Evolutionary conservation across 2,113 vertebrate species (phyloP).

Genomic region (Corythoichthys haematopterus): DNA sequence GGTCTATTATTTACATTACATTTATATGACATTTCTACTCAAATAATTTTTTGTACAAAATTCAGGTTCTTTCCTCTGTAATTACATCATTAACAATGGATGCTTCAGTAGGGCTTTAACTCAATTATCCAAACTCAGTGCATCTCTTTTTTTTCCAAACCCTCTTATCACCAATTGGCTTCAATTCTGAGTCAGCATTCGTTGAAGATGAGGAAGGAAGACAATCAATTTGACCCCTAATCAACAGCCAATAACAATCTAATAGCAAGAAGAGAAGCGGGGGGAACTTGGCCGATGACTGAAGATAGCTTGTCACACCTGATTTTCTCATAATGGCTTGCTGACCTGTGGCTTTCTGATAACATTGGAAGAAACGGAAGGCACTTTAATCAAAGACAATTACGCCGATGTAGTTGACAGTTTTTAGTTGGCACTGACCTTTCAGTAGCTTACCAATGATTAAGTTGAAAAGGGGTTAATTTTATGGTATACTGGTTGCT

Average conservation of each 20-base stretch:
- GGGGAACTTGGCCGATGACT: constrained; percentile 49
- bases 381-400: constrained; percentile 36
- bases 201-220: neutral
- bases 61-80: too few species aligned
- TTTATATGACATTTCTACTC: too few species aligned
- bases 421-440: constrained; percentile 12
- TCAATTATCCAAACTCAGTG: constrained; percentile 21
- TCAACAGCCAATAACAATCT: constrained; percentile 51
- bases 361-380: constrained; percentile 53
- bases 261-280: constrained; percentile 43
- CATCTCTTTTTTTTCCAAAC: constrained; percentile 22
- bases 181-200: constrained; percentile 32
- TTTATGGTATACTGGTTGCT: neutral
- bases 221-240: constrained; percentile 55
- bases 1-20: too few species aligned
- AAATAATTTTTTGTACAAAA: too few species aligned
- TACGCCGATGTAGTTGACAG: constrained; percentile 22
- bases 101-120: neutral
- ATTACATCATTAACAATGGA: neutral
- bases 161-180: constrained; percentile 31
- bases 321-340: constrained; percentile 54
- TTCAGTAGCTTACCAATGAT: constrained; percentile 15
- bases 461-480: constrained; percentile 7
- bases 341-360: constrained; percentile 53
- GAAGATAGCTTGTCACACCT: constrained; percentile 60